Base-by-base conservation (phyloP, 2,888 invertebrate genomes). In the Melikaiella ostensackeni region DNA sequence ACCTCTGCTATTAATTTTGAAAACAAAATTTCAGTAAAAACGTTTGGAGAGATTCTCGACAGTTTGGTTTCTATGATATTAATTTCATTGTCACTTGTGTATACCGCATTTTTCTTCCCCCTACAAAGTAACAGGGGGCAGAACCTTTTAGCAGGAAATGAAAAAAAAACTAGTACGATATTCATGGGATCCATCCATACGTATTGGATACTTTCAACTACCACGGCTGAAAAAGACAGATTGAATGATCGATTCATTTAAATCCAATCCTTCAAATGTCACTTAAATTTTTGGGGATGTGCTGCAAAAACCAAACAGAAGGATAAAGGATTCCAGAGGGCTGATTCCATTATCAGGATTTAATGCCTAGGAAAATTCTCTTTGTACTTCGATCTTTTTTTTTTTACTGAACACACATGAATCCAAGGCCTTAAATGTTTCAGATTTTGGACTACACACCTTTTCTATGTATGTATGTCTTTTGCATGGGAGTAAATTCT, bases 121-220 rank as follows among this genome's bases (percentile, higher is more conserved):
- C 50, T 50, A 42, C 8, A 30, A 70, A 70, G 46, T 57, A 75
- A 35, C 13, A 24, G 27, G 16, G 35, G n/a, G 16, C 61, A 33
- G 73, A 64, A 73, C 76, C 75, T 74, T 74, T 74, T 77, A 74
- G 75, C 57, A 55, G 63, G 70, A 70, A 70, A 70, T 21, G 70
- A 70, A 30, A 70, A 46, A 70, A 42, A 70, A 70, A 70, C 66
- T 55, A 55, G 70, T 50, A 55, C 21, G 11, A 70, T 70, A 50
- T 70, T 70, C 70, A 70, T 50, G 50, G 70, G 70, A 50, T 70
- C 21, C 70, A 33, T 70, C 46, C 13, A 70, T 55, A 70, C 50
- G 24, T 42, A 70, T 70, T 70, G 66, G 66, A 21, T 70, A 38
- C 35, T 63, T 33, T 50, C 11, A 70, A 70, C 46, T 27, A 30